Percentiles rank a stretch among this genome's conserved stretches.
Evolutionary conservation across 1,140 invertebrate genomes (phyloP).

Genomic region (Aphis gossypii): DNA sequence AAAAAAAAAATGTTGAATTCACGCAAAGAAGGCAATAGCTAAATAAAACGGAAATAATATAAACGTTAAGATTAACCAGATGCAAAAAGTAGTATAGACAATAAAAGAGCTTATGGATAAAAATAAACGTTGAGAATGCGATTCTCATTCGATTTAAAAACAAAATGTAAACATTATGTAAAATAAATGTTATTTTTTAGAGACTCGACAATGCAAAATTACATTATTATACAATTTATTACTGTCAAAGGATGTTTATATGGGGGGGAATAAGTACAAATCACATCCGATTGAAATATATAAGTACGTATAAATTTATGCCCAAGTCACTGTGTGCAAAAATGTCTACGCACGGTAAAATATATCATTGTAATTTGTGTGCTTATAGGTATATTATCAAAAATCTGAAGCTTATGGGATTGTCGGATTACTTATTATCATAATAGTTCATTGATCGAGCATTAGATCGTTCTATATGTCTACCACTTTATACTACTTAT

Average conservation of each 20-base stretch:
- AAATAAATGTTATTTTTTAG: slow-evolving; percentile 43
- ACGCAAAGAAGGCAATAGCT: not conserved
- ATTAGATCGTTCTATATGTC: not conserved
- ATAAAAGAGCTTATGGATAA: slow-evolving; percentile 32
- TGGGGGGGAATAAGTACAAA: not conserved
- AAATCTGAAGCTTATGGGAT: not conserved
- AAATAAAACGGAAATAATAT: not conserved
- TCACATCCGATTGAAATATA: not conserved
- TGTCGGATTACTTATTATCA: not conserved
- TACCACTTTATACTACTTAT: not conserved
- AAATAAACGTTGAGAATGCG: not conserved
- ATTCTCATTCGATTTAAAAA: slow-evolving; percentile 15
- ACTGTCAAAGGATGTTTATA: not conserved
- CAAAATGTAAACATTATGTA: slow-evolving; percentile 21
- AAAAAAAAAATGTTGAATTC: not conserved
- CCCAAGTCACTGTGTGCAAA: not conserved
- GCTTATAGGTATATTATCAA: not conserved
- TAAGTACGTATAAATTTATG: not conserved
- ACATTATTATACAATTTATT: not conserved
- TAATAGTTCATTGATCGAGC: not conserved
- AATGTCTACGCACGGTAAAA: not conserved
- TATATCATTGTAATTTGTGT: not conserved
- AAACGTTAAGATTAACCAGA: slow-evolving; percentile 4
- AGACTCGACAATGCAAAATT: not conserved
- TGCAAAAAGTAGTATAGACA: not conserved